Base-by-base conservation (phyloP, 1,140 invertebrate genomes). In the Cepaea nemoralis region DNA sequence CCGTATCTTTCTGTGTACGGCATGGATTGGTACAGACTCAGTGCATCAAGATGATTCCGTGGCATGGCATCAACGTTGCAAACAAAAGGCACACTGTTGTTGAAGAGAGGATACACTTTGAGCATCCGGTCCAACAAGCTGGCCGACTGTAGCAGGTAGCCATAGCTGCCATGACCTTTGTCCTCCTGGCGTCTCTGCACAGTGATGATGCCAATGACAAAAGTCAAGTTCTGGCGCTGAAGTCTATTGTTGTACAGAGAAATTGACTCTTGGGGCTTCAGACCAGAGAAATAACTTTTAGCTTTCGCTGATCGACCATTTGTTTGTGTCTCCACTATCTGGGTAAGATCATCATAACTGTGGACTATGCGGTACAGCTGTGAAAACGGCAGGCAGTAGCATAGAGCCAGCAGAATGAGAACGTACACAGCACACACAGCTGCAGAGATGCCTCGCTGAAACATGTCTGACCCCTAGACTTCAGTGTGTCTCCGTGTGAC, bases 1-100 rank as follows among this genome's bases (percentile, higher is more conserved):
- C 77, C 77, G 69, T 67, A 79, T 67, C 77, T 22, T 48, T 79
- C 63, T 48, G 63, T 48, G n/a, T 69, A 79, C 42, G 77, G 77
- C 59, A 79, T 27, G 31, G 45, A 79, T 19, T 79, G 33, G 39
- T 67, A 67, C 8, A 79, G 37, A n/a, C 12, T 42, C 27, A 50
- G 37, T 42, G 77, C 77, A 67, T 67, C 66, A 33, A 50, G 35
- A 48, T 79, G 77, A 19, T 19, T 79, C 5, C 27, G 22, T 69
- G 77, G 77, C 10, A 42, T 42, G 3, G 66, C 22, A 69, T 79
- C 77, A 42, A 79, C 77, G 48, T 79, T 79, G 24, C 77, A 79
- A 69, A 79, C 45, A 48, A 79, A 79, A 31, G 63, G 37, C 5
- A 79, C 22, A 31, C 42, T 50, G 39, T n/a, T 79, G 14, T 79